A percentile compares a stretch with the other conserved stretches of the same genome.
Evolutionary conservation across 2,113 vertebrate genomes (phyloP).

Genomic region (Beaufortia kweichowensis): DNA sequence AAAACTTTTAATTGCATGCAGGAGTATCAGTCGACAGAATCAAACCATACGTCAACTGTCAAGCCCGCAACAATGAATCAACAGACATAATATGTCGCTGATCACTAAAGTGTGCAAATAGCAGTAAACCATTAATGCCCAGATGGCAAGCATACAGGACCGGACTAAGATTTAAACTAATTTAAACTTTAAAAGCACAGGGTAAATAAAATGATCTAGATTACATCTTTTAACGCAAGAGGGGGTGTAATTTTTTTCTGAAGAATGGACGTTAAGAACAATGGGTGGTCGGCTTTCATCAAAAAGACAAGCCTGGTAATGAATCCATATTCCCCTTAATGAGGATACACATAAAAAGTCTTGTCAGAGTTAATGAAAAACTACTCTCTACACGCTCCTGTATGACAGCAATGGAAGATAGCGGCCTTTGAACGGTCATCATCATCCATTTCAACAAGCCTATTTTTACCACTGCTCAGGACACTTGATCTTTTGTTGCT

Average conservation of each 20-base stretch:
- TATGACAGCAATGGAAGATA: constrained; percentile 43
- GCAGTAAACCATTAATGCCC: not conserved
- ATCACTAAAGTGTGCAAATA: not conserved
- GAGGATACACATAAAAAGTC: constrained; percentile 54
- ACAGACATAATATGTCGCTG: not conserved
- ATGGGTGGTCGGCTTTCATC: constrained; percentile 48
- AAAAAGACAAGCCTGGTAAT: constrained; percentile 49
- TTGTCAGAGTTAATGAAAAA: constrained; percentile 60
- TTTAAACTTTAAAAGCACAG: constrained; percentile 7
- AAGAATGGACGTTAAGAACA: constrained; percentile 39
- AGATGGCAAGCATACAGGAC: constrained; percentile 19
- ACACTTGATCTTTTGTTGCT: constrained; percentile 52
- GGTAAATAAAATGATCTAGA: constrained; percentile 26
- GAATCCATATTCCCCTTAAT: constrained; percentile 56
- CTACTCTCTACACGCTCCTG: constrained; percentile 47
- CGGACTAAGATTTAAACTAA: constrained; percentile 5
- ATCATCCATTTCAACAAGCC: constrained; percentile 47
- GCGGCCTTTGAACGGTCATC: constrained; percentile 51
- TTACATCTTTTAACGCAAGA: constrained; percentile 21
- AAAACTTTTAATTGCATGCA: constrained; percentile 27
- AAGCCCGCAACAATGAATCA: constrained; percentile 16
- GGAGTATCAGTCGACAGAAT: constrained; percentile 28
- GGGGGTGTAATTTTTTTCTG: constrained; percentile 4
- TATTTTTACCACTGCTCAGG: constrained; percentile 46
- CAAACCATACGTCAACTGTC: constrained; percentile 32